Percentiles rank a stretch among this genome's conserved stretches.
phyloP scores from a whole-genome alignment of 2,797 vertebrate genomes.

The Zalophus californianus region DNA sequence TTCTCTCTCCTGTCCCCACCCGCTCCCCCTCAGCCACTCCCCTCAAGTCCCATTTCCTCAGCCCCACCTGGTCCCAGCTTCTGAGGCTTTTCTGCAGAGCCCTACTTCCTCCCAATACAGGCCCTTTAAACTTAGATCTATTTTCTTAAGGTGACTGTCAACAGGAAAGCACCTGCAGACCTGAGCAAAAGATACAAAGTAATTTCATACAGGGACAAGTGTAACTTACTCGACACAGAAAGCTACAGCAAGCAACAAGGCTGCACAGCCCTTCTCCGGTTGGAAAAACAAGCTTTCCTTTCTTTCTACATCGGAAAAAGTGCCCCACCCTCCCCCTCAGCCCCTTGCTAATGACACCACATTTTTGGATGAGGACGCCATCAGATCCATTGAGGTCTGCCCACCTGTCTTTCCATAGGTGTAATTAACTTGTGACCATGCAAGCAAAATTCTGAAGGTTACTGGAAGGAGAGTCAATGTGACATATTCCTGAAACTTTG shows the following conservation, averaged over 20 bases:
- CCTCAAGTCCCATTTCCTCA: neutral
- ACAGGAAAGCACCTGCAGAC: neutral
- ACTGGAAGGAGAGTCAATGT: neutral
- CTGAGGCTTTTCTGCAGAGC: neutral
- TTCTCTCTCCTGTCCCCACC: neutral
- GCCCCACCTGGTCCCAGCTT: neutral
- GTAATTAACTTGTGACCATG: neutral
- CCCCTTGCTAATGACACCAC: neutral
- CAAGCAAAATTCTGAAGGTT: neutral
- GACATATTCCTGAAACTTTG: neutral
- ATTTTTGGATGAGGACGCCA: neutral
- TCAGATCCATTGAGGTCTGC: neutral
- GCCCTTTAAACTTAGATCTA: neutral
- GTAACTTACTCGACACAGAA: neutral
- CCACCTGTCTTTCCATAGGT: neutral
- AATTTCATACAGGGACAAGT: neutral
- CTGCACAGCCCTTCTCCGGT: neutral
- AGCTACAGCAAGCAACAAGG: neutral
- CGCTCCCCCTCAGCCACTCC: accelerated
- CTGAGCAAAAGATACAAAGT: neutral
- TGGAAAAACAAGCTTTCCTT: neutral
- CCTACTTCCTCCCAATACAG: neutral
- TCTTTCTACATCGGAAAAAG: neutral
- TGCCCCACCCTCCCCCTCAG: too few relatives aligned
- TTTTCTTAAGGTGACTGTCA: neutral